Conservation (phyloP, 1,140 invertebrate species). For the Drosophila nigrodunni region DNA sequence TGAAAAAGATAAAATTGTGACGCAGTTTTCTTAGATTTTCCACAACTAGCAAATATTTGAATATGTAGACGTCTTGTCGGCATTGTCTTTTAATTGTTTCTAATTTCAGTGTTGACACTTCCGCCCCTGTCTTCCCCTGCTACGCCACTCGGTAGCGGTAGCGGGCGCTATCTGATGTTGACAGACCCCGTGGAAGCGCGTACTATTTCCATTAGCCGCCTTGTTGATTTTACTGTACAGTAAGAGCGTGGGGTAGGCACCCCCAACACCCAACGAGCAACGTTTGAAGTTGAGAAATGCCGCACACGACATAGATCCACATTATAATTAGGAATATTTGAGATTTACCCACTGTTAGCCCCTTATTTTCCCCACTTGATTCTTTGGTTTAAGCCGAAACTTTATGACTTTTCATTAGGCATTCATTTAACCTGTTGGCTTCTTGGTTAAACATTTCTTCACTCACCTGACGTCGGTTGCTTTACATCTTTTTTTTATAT, state of each 20-base stretch:
- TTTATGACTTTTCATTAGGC: conserved; percentile 36
- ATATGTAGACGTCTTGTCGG: conserved; percentile 51
- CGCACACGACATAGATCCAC: conserved; percentile 36
- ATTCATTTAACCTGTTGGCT: conserved; percentile 50
- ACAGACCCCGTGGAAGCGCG: conserved; percentile 54
- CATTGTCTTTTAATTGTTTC: conserved; percentile 74
- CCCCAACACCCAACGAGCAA: not conserved
- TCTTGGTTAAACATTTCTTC: conserved; percentile 4
- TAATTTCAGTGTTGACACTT: conserved; percentile 73
- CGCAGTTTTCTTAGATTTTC: conserved; percentile 57
- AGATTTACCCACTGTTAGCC: not conserved
- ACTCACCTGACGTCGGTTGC: conserved; percentile 6
- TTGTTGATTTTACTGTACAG: conserved; percentile 49
- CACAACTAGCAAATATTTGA: conserved; percentile 70
- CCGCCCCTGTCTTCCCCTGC: conserved; percentile 9
- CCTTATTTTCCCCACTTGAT: not conserved
- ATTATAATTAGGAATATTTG: conserved; percentile 48
- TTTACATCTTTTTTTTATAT: conserved; percentile 22
- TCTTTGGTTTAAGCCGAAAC: conserved; percentile 38
- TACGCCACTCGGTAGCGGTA: conserved; percentile 23
- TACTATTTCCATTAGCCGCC: conserved; percentile 54
- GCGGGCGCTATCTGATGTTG: conserved; percentile 65
- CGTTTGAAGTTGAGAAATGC: conserved; percentile 46
- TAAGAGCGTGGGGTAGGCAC: not conserved
- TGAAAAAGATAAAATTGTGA: conserved; percentile 16